phyloP scores from a whole-genome alignment of 2,888 invertebrate species.

The Polydrusus tereticollis region DNA sequence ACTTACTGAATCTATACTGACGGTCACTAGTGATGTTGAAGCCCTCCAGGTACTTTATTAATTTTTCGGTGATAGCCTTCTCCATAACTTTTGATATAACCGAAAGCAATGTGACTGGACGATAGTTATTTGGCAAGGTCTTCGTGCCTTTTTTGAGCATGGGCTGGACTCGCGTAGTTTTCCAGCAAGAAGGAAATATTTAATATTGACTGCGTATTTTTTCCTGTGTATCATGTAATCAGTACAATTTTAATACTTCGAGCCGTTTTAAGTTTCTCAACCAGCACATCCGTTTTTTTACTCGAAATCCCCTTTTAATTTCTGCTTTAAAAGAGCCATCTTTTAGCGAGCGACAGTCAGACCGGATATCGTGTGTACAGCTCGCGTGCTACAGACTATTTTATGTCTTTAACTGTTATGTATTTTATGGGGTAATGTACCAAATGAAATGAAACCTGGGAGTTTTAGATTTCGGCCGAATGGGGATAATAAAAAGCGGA shows the following conservation, averaged over 20 bases:
- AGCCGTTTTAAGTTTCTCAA: background rate
- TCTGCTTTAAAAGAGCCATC: slow-evolving; percentile 19
- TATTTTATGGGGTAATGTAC: slow-evolving; percentile 35
- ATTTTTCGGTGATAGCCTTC: too few species aligned
- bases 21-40: too few species aligned
- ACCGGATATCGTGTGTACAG: slow-evolving; percentile 26
- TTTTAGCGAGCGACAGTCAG: slow-evolving; percentile 31
- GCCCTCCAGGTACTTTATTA: too few species aligned
- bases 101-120: too few species aligned
- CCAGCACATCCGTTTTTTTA: background rate
- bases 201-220: too few species aligned
- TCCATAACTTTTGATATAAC: too few species aligned
- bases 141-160: too few species aligned
- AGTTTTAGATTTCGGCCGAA: background rate
- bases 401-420: slow-evolving; percentile 19
- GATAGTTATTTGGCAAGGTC: too few species aligned
- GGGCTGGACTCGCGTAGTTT: too few species aligned
- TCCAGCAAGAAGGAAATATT: too few species aligned
- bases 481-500: background rate
- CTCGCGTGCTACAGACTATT: slow-evolving; percentile 20
- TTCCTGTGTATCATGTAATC: too few species aligned
- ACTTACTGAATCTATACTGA: too few species aligned
- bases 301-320: slow-evolving; percentile 22
- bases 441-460: slow-evolving; percentile 27
- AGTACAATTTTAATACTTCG: background rate